Percentiles rank a stretch among this genome's conserved stretches.
phyloP scores from a whole-genome alignment of 2,113 vertebrate species.

The Amazona guildingii region DNA sequence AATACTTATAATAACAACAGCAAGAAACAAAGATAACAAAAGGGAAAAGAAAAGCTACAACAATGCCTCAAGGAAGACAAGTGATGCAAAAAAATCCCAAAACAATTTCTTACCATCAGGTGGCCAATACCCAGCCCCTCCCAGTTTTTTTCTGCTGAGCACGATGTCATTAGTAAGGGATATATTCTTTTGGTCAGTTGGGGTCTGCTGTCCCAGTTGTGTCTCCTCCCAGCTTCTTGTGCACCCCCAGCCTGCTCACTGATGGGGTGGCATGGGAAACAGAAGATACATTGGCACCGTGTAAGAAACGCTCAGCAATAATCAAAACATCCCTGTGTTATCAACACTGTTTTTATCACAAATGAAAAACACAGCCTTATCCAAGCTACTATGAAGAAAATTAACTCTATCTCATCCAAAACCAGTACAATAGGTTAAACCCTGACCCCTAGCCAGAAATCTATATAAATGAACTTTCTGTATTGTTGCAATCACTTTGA shows the following conservation, averaged over 20 bases:
- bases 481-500: background rate
- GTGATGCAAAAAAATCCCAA: fast-evolving
- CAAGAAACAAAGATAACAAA: background rate
- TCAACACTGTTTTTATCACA: background rate
- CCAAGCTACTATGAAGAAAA: background rate
- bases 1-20: background rate
- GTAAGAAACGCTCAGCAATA: background rate
- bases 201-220: background rate
- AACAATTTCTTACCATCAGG: background rate
- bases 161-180: fast-evolving
- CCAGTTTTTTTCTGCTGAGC: background rate
- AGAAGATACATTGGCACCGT: background rate
- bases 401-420: background rate
- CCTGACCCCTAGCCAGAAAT: background rate
- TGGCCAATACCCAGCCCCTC: fast-evolving
- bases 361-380: background rate
- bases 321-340: background rate
- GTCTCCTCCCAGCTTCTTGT: background rate
- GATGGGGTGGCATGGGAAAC: background rate
- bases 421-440: background rate
- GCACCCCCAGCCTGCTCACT: background rate
- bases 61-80: background rate
- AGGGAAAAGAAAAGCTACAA: fast-evolving
- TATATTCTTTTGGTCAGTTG: background rate
- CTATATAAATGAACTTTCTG: background rate